Percentiles rank a stretch among this genome's conserved stretches.
phyloP scores from a whole-genome alignment of 1,140 invertebrate species.

The Drosophila kohkoa region DNA sequence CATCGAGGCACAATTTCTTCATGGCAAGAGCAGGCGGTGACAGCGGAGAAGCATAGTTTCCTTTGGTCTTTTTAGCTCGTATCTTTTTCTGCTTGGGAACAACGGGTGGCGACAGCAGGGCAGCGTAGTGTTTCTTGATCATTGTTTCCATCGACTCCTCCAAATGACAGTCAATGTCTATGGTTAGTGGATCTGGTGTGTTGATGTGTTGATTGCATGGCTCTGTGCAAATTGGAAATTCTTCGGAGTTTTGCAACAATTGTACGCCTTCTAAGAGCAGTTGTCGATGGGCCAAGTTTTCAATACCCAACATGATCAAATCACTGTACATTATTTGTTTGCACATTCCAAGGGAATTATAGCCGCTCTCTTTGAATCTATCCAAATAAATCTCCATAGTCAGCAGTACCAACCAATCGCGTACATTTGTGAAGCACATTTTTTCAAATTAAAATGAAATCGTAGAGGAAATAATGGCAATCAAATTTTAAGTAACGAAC shows the following conservation, averaged over 20 bases:
- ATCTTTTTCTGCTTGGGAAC: no score
- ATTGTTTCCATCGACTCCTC: not conserved
- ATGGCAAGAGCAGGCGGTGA: no score
- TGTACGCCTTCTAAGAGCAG: slow-evolving; percentile 51
- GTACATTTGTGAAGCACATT: slow-evolving; percentile 50
- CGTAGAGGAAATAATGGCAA: no score
- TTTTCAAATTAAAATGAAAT: not conserved
- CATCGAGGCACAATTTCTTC: no score
- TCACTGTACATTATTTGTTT: slow-evolving; percentile 50
- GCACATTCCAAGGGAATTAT: slow-evolving; percentile 40
- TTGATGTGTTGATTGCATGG: slow-evolving; percentile 29
- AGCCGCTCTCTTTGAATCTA: slow-evolving; percentile 41
- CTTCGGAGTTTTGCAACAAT: slow-evolving; percentile 36
- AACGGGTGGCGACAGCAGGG: no score
- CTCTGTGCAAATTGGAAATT: slow-evolving; percentile 26
- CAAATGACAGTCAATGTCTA: not conserved
- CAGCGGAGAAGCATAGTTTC: no score
- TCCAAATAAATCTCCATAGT: slow-evolving; percentile 59
- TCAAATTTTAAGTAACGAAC: not conserved
- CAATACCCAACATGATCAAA: slow-evolving; percentile 52
- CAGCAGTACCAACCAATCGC: slow-evolving; percentile 56
- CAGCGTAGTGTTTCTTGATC: no score
- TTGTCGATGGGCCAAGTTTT: slow-evolving; percentile 36
- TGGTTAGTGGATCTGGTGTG: not conserved
- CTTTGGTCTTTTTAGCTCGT: no score